These are phyloP conservation scores for Halyomorpha halys DNA, from an alignment of 1,140 invertebrate species.

Conservation along the genomic window DNA sequence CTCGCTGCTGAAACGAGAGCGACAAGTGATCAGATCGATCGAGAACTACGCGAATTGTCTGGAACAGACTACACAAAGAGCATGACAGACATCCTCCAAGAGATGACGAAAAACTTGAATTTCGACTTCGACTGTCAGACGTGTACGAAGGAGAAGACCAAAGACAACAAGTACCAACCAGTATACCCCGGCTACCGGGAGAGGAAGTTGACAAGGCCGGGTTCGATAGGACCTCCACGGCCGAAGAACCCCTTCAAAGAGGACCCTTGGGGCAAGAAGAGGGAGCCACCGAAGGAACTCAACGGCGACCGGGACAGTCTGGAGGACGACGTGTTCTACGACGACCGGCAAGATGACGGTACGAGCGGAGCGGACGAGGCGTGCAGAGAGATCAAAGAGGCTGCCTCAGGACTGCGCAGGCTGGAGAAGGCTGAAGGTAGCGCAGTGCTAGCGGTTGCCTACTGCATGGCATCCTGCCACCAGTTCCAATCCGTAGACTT, in stretches of 20 bases:
- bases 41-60: constrained; percentile 28
- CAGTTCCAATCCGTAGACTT: constrained; percentile 52
- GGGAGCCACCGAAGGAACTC: background rate
- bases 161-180: constrained; percentile 5
- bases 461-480: constrained; percentile 50
- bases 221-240: constrained; percentile 8
- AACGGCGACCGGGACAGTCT: constrained; percentile 1
- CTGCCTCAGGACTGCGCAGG: constrained; percentile 33
- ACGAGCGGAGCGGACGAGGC: constrained; percentile 44
- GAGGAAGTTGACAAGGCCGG: background rate
- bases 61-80: constrained; percentile 18
- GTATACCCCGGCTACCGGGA: background rate
- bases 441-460: constrained; percentile 45
- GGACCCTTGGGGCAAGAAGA: constrained; percentile 7
- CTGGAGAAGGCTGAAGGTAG: constrained; percentile 7
- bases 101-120: constrained; percentile 29
- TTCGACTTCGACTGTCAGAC: constrained; percentile 26
- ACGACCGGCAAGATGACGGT: constrained; percentile 11
- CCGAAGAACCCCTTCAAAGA: constrained; percentile 11
- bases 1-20: constrained; percentile 25
- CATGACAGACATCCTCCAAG: constrained; percentile 29
- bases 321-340: constrained; percentile 1
- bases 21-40: constrained; percentile 29
- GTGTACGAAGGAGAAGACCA: constrained; percentile 2
- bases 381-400: constrained; percentile 35